Conservation (phyloP, 2,113 vertebrate species). For the Colistium nudipinnis region DNA sequence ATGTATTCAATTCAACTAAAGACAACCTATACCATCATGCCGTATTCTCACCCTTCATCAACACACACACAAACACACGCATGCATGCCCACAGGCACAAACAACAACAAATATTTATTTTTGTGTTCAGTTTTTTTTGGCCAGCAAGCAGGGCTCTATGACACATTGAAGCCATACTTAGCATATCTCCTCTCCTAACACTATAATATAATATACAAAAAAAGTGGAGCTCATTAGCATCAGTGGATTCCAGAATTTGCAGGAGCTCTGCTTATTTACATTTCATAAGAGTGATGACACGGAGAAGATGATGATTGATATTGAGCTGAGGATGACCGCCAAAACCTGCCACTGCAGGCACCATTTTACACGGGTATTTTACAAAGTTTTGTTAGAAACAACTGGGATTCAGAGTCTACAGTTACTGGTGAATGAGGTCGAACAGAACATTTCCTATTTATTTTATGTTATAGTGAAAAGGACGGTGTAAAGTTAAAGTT, state of each 20-base stretch:
- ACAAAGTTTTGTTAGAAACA: no score
- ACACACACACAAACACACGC: neutral
- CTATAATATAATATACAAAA: neutral
- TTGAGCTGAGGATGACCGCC: neutral
- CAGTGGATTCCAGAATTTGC: neutral
- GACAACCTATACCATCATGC: neutral
- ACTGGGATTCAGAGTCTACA: no score
- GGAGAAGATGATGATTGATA: neutral
- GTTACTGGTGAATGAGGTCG: no score
- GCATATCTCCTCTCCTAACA: neutral
- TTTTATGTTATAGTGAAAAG: no score
- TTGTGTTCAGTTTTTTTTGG: no score
- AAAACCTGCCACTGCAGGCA: no score
- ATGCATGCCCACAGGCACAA: no score
- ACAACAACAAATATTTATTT: no score
- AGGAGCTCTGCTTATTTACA: neutral
- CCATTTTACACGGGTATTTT: no score
- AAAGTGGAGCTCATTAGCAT: neutral
- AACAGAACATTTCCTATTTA: no score
- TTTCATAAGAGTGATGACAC: neutral
- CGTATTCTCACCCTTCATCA: neutral
- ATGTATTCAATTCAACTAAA: neutral
- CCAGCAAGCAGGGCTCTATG: no score
- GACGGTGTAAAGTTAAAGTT: no score
- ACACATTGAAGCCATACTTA: neutral